These are phyloP conservation scores for Arrhamphus sclerolepis DNA, from an alignment of 2,797 vertebrate genomes.

Conservation along the genomic window DNA sequence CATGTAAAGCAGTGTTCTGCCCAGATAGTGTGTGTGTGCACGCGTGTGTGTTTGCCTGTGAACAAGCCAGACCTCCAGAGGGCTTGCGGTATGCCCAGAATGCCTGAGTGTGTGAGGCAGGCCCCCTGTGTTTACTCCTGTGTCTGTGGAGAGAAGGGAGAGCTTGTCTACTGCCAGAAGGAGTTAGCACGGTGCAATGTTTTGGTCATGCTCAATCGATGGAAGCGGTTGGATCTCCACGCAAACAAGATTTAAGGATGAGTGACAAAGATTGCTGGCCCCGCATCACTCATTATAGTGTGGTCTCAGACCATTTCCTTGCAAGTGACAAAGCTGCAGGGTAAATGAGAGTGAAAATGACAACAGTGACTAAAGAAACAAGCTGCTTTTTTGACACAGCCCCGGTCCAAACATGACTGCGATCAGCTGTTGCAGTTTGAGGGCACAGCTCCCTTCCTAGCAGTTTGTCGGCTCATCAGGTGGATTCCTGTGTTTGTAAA, in stretches of 20 bases:
- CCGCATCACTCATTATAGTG: slow-evolving; percentile 52
- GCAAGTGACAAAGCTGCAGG: slow-evolving; percentile 38
- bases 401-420: slow-evolving; percentile 19
- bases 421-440: slow-evolving; percentile 40
- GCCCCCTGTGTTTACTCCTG: slow-evolving; percentile 54
- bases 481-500: slow-evolving; percentile 76
- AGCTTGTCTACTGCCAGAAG: slow-evolving; percentile 50
- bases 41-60: slow-evolving; percentile 22
- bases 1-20: slow-evolving; percentile 23
- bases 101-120: slow-evolving; percentile 54
- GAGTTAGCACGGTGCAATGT: slow-evolving; percentile 44
- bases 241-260: slow-evolving; percentile 35
- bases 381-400: slow-evolving; percentile 22
- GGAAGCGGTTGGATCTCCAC: slow-evolving; percentile 41
- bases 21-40: slow-evolving; percentile 12
- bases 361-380: slow-evolving; percentile 21
- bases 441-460: slow-evolving; percentile 5
- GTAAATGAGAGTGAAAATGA: slow-evolving; percentile 18
- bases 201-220: slow-evolving; percentile 56
- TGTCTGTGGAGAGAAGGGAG: slow-evolving; percentile 28
- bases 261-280: slow-evolving; percentile 35
- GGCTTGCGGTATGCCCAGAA: slow-evolving; percentile 78
- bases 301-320: slow-evolving; percentile 45
- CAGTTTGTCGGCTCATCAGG: slow-evolving; percentile 51
- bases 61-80: slow-evolving; percentile 54